These are phyloP conservation scores for Hemicordylus capensis DNA, from an alignment of 2,113 vertebrate genomes.

Conservation along the genomic window DNA sequence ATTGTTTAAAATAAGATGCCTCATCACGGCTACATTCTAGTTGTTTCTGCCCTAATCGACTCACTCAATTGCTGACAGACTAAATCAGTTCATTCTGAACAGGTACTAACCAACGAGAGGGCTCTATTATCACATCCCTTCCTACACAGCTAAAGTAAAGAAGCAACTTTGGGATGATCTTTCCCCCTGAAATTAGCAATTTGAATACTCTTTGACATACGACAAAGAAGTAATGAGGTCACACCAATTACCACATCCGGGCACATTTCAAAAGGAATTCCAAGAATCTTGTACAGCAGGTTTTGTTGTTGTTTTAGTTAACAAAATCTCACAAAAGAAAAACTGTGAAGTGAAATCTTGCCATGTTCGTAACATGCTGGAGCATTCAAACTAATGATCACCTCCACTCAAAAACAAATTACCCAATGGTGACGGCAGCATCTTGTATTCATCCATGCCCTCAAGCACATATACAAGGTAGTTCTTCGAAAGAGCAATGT, in stretches of 20 bases:
- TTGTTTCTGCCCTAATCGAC: conserved; percentile 26
- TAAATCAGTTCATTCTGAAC: background rate
- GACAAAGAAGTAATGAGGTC: background rate
- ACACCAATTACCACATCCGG: background rate
- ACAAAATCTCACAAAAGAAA: background rate
- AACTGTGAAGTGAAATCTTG: background rate
- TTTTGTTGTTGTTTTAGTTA: background rate
- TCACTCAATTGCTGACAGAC: background rate
- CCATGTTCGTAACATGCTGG: background rate
- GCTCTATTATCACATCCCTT: background rate
- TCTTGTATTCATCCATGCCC: background rate
- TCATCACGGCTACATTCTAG: background rate
- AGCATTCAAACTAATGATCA: background rate
- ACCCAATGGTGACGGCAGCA: background rate
- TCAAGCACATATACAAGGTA: background rate
- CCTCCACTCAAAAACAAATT: background rate
- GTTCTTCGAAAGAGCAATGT: background rate
- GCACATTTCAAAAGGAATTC: background rate
- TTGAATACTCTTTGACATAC: background rate
- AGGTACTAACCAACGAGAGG: too few species aligned
- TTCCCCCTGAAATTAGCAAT: background rate
- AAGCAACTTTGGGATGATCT: background rate
- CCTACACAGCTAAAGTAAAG: background rate
- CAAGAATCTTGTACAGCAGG: background rate
- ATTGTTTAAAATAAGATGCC: conserved; percentile 25